These are phyloP conservation scores for Catalaphyllia jardinei DNA, from an alignment of 64 coral and sea anemone genomes.

Conservation along the genomic window DNA sequence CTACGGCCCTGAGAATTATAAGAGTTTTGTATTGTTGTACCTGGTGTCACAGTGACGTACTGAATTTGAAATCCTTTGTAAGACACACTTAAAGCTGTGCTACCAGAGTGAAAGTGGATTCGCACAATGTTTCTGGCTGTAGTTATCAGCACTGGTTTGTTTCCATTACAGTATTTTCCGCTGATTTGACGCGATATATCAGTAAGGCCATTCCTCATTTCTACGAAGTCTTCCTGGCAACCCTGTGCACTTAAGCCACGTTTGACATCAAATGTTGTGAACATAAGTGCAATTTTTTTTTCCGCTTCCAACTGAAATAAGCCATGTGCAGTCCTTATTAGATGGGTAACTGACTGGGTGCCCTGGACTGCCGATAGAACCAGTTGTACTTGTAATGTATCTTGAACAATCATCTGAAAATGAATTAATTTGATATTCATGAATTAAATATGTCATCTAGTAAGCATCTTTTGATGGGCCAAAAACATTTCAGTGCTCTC, in stretches of 20 bases:
- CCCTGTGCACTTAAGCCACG: neutral
- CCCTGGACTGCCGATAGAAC: conserved; percentile 63
- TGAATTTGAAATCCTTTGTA: conserved; percentile 49
- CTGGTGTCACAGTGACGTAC: conserved; percentile 29
- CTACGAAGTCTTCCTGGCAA: conserved; percentile 50
- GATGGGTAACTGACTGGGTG: conserved; percentile 56
- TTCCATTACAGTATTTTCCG: conserved; percentile 52
- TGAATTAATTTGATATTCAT: neutral
- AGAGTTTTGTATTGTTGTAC: neutral
- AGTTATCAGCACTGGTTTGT: neutral
- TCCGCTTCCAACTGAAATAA: conserved; percentile 30
- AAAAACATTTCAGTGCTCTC: too few species aligned
- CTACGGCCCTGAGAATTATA: too few species aligned
- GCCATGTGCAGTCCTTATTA: conserved; percentile 78
- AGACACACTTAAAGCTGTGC: neutral
- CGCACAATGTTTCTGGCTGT: conserved; percentile 23
- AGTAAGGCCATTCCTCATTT: conserved; percentile 31
- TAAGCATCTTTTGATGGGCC: too few species aligned
- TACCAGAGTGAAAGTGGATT: conserved; percentile 56
- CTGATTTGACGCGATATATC: conserved; percentile 48
- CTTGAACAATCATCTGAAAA: conserved; percentile 67
- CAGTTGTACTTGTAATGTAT: conserved; percentile 24
- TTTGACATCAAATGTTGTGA: conserved; percentile 70
- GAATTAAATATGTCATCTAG: too few species aligned
- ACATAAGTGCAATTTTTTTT: conserved; percentile 61